These are phyloP conservation scores for Phacellophora camtschatica DNA, from an alignment of 30 jellyfish, hydroid and myxozoan genomes.

Conservation along the genomic window DNA sequence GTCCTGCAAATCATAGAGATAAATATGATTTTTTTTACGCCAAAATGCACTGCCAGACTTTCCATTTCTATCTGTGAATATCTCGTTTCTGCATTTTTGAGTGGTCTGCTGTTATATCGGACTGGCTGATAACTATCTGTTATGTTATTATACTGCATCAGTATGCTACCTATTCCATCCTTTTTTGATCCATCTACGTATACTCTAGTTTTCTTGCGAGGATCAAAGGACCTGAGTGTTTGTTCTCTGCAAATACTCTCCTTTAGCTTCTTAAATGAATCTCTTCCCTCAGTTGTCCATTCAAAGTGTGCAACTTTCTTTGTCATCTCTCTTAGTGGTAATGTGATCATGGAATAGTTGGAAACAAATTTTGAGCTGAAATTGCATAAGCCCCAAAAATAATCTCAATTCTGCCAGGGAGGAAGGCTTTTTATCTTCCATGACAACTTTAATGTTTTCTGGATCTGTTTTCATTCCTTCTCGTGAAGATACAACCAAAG, in stretches of 20 bases:
- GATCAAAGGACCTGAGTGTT: neutral
- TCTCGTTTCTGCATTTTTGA: neutral
- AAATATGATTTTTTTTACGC: constrained; percentile 3
- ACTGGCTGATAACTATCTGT: constrained; percentile 13
- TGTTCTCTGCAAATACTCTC: neutral
- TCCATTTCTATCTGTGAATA: constrained; percentile 1
- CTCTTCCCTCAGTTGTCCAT: neutral
- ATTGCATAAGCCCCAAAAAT: neutral
- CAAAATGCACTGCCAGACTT: neutral
- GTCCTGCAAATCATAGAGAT: constrained; percentile 1
- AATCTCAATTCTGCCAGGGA: constrained; percentile 25
- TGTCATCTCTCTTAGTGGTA: neutral
- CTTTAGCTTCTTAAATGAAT: neutral
- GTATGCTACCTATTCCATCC: constrained; percentile 24
- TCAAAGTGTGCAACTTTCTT: neutral
- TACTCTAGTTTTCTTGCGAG: neutral
- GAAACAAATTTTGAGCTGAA: neutral
- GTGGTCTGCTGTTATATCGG: constrained; percentile 42
- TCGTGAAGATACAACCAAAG: neutral
- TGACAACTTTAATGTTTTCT: constrained; percentile 20
- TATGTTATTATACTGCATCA: constrained; percentile 4
- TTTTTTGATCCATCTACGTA: neutral
- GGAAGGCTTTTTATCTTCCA: neutral
- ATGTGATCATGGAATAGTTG: neutral
- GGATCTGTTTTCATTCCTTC: neutral